These are phyloP conservation scores for Apodemus agrarius DNA, from an alignment of 2,797 vertebrate genomes.

Conservation along the genomic window DNA sequence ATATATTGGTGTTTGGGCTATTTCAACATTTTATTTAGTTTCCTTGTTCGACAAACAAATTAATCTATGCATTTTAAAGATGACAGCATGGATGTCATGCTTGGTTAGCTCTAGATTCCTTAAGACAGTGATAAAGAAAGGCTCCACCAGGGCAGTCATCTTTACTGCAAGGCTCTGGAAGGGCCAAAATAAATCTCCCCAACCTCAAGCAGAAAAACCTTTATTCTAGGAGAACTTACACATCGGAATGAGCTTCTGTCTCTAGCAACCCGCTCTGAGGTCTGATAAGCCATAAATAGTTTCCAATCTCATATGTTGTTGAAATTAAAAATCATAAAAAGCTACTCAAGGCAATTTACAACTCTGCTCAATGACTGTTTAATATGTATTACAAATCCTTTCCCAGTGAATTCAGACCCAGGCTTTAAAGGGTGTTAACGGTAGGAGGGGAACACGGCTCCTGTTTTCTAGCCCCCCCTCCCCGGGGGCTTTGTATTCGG, in stretches of 20 bases:
- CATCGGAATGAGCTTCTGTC: slow-evolving; percentile 83
- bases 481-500: background rate
- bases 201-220: slow-evolving; percentile 80
- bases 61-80: background rate
- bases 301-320: slow-evolving; percentile 70
- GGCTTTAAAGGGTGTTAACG: background rate
- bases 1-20: background rate
- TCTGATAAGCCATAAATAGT: slow-evolving; percentile 85
- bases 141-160: slow-evolving; percentile 73
- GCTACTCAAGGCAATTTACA: slow-evolving; percentile 67
- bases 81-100: background rate
- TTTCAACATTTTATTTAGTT: slow-evolving; percentile 34
- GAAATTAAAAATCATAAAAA: slow-evolving; percentile 83
- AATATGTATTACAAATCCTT: slow-evolving; percentile 29
- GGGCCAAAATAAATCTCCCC: slow-evolving; percentile 79
- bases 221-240: slow-evolving; percentile 83
- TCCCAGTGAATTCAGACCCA: slow-evolving; percentile 12
- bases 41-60: slow-evolving; percentile 58
- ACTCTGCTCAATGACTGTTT: slow-evolving; percentile 72
- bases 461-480: background rate
- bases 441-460: background rate
- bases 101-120: slow-evolving; percentile 42
- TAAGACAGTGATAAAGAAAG: slow-evolving; percentile 68
- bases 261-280: slow-evolving; percentile 80
- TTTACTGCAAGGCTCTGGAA: slow-evolving; percentile 72